Percentiles rank a stretch among this genome's conserved stretches.
phyloP scores from a whole-genome alignment of 30 jellyfish, hydroid and myxozoan species.

The Pelagia noctiluca region DNA sequence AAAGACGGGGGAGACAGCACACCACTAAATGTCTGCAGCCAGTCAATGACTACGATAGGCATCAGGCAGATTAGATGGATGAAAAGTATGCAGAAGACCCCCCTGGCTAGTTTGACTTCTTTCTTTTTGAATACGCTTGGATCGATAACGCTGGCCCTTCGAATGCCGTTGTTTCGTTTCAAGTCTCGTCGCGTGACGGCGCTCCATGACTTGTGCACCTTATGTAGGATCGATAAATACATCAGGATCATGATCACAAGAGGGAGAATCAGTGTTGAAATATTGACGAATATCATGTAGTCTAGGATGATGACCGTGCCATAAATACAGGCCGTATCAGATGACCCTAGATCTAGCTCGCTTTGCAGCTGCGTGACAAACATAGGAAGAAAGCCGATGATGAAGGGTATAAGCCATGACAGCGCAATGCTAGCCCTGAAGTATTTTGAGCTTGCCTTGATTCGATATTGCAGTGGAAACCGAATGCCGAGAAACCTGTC shows the following conservation, averaged over 20 bases:
- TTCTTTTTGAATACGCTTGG: constrained; percentile 19
- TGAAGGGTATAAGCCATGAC: constrained; percentile 43
- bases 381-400: constrained; percentile 24
- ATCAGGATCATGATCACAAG: constrained; percentile 30
- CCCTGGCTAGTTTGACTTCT: constrained; percentile 45
- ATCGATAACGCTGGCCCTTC: constrained; percentile 26
- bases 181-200: background rate
- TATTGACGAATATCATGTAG: constrained; percentile 10
- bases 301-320: constrained; percentile 21
- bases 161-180: background rate
- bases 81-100: constrained; percentile 31
- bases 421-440: background rate
- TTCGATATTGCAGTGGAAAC: constrained; percentile 31
- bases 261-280: constrained; percentile 16
- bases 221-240: constrained; percentile 23
- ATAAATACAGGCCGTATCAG: constrained; percentile 39
- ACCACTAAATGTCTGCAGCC: constrained; percentile 10
- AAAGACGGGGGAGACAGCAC: background rate
- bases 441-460: background rate
- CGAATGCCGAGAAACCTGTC: constrained; percentile 58
- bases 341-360: constrained; percentile 6
- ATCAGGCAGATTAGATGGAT: constrained; percentile 39
- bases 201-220: constrained; percentile 52
- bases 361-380: constrained; percentile 9
- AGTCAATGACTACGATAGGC: constrained; percentile 54